phyloP scores from a whole-genome alignment of 2,888 invertebrate species.

The Noctua comes region DNA sequence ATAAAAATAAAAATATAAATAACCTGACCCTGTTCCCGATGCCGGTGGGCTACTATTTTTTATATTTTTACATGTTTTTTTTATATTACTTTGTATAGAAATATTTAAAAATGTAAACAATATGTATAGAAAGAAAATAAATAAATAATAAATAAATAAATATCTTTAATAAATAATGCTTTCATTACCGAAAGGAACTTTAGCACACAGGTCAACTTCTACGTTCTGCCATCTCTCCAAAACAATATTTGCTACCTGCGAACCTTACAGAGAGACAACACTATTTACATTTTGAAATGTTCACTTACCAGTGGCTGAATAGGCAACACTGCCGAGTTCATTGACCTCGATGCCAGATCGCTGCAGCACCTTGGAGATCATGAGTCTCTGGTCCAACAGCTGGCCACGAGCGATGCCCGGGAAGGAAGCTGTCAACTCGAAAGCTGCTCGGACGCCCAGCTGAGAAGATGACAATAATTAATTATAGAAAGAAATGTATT shows the following conservation, averaged over 20 bases:
- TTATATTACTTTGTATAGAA: too few relatives aligned
- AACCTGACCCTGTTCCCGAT: too few relatives aligned
- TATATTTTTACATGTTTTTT: too few relatives aligned
- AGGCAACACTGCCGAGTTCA: slow-evolving; percentile 93
- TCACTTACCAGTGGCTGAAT: slow-evolving; percentile 92
- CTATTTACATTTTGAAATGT: not conserved
- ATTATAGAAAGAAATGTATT: not conserved
- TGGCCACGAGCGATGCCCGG: slow-evolving; percentile 92
- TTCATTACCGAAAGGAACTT: not conserved
- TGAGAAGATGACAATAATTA: slow-evolving; percentile 68
- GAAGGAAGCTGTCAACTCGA: slow-evolving; percentile 92
- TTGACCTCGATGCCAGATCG: slow-evolving; percentile 94
- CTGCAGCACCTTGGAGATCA: slow-evolving; percentile 93
- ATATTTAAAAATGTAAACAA: too few relatives aligned
- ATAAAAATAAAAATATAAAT: too few relatives aligned
- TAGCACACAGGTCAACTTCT: not conserved
- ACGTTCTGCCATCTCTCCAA: not conserved
- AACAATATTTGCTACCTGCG: not conserved
- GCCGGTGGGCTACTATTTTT: too few relatives aligned
- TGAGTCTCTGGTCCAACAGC: slow-evolving; percentile 85
- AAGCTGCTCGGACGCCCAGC: slow-evolving; percentile 94
- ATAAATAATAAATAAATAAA: too few relatives aligned
- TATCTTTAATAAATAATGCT: not conserved
- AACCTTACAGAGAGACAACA: not conserved
- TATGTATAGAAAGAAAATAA: too few relatives aligned